phyloP scores from a whole-genome alignment of 1,140 invertebrate genomes.

The Chionoecetes opilio region DNA sequence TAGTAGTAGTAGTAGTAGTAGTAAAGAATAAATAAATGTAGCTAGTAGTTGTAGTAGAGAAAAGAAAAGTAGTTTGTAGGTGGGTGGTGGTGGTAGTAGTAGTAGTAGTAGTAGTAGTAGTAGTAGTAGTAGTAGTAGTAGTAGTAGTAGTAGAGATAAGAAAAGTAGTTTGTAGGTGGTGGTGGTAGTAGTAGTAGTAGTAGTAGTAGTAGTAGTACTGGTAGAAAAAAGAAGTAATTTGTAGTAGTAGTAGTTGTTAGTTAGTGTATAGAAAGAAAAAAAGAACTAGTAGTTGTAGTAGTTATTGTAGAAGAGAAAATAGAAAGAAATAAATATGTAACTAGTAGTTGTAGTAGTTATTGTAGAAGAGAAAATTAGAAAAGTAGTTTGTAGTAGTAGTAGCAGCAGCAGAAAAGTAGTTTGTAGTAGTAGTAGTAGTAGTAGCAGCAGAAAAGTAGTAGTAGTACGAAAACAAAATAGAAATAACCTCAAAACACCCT shows the following conservation, averaged over 20 bases:
- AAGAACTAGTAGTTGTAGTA: too few species aligned
- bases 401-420: neutral
- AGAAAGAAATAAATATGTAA: too few species aligned
- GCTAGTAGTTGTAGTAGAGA: neutral
- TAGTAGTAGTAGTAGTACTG: neutral
- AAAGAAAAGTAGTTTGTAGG: neutral
- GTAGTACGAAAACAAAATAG: too few species aligned
- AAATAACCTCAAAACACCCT: too few species aligned
- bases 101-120: conserved; percentile 27
- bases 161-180: neutral
- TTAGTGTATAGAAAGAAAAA: too few species aligned
- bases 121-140: conserved; percentile 27
- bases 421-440: neutral
- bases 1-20: conserved; percentile 30
- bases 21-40: neutral
- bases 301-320: too few species aligned
- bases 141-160: neutral
- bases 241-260: too few species aligned
- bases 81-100: neutral
- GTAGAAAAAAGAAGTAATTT: too few species aligned
- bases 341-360: conserved; percentile 7
- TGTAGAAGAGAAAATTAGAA: too few species aligned
- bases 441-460: neutral
- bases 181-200: neutral
- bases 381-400: too few species aligned